These are phyloP conservation scores for Nesoenas mayeri DNA, from an alignment of 2,113 vertebrate species.

Conservation along the genomic window DNA sequence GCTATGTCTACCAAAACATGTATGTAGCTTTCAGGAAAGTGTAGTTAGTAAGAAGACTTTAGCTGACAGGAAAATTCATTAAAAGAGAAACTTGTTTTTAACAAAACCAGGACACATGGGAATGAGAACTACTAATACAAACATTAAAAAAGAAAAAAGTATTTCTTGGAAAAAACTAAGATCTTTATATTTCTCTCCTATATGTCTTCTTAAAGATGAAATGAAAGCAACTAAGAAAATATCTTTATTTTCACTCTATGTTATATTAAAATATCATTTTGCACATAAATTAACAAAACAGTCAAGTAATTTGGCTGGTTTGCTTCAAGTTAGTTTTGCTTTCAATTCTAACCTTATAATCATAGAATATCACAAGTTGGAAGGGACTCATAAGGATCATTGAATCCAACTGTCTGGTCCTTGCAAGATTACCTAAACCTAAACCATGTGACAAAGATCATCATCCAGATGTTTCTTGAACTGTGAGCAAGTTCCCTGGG, in stretches of 20 bases:
- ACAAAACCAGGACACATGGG: too few species aligned
- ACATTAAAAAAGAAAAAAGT: not conserved
- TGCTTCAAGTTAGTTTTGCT: not conserved
- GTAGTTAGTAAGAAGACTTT: too few species aligned
- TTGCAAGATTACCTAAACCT: too few species aligned
- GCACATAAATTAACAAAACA: accelerated
- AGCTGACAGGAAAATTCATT: too few species aligned
- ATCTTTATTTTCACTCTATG: not conserved
- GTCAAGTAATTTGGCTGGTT: not conserved
- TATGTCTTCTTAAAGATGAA: not conserved
- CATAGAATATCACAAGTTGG: not conserved
- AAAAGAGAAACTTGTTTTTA: too few species aligned
- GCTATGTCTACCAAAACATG: too few species aligned
- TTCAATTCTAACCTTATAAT: not conserved
- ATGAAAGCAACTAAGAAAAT: not conserved
- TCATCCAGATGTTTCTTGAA: too few species aligned
- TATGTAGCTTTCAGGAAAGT: too few species aligned
- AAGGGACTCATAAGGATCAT: too few species aligned
- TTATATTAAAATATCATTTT: accelerated
- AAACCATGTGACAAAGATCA: too few species aligned
- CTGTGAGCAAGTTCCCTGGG: too few species aligned
- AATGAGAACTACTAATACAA: not conserved
- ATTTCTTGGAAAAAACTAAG: not conserved
- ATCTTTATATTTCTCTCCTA: not conserved
- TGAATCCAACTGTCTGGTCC: too few species aligned